phyloP scores from a whole-genome alignment of 2,113 vertebrate species.

The Mustela nigripes region DNA sequence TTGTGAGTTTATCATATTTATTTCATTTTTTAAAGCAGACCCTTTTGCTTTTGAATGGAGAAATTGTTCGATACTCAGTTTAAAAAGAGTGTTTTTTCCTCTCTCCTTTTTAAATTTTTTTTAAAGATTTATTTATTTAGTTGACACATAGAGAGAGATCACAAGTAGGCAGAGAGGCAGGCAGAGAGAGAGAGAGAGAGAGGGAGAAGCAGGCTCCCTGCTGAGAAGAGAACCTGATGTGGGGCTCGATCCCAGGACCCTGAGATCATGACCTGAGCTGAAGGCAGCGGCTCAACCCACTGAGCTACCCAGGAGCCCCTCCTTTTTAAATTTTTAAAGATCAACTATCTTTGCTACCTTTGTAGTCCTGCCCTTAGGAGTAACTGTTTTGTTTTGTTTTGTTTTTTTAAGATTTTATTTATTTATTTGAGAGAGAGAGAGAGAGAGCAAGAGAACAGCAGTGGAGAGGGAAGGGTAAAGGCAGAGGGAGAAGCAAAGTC shows the following conservation, averaged over 20 bases:
- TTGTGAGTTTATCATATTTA: constrained; percentile 35
- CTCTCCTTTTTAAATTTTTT: background rate
- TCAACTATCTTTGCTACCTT: background rate
- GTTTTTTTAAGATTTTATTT: background rate
- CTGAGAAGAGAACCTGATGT: too few species aligned
- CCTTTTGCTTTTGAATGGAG: constrained; percentile 35
- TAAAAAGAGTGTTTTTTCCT: background rate
- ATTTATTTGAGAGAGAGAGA: background rate
- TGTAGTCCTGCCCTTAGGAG: background rate
- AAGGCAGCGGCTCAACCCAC: too few species aligned
- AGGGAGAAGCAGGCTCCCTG: too few species aligned
- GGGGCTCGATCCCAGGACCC: too few species aligned
- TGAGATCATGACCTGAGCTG: too few species aligned
- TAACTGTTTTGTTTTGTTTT: background rate
- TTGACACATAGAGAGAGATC: too few species aligned
- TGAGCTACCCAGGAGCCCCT: too few species aligned
- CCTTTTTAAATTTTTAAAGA: background rate
- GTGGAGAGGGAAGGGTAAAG: background rate
- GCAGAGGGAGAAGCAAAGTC: too few species aligned
- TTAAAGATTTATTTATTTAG: too few species aligned
- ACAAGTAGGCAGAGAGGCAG: too few species aligned
- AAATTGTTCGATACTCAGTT: background rate
- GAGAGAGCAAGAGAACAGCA: background rate
- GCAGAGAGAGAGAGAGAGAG: too few species aligned
- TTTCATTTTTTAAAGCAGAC: constrained; percentile 3